Conservation (phyloP, 2,888 invertebrate genomes). For the Hypsopygia costalis region DNA sequence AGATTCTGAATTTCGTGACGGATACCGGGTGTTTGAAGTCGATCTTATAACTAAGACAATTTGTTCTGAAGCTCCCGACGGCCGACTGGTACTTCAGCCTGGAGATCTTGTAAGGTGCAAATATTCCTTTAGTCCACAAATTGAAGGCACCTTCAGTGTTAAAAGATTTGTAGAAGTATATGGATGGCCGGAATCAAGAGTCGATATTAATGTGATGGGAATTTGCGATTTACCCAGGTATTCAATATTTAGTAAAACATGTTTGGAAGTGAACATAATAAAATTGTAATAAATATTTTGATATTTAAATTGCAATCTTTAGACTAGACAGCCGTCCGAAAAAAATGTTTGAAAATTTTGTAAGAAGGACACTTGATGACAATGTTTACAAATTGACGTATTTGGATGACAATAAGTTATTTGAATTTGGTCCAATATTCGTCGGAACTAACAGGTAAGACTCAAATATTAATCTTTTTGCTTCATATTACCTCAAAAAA, state of each 20-base stretch:
- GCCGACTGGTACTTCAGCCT: conserved; percentile 53
- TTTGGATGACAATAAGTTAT: conserved; percentile 63
- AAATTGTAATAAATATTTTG: no score
- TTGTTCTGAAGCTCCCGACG: conserved; percentile 32
- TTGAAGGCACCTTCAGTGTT: conserved; percentile 57
- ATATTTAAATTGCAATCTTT: not conserved
- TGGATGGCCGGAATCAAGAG: conserved; percentile 69
- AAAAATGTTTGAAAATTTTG: conserved; percentile 70
- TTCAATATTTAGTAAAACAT: not conserved
- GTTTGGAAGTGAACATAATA: no score
- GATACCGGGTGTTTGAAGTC: no score
- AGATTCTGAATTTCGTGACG: no score
- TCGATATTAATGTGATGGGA: conserved; percentile 50
- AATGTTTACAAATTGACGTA: conserved; percentile 61
- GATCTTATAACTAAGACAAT: no score
- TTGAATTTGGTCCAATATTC: conserved; percentile 72
- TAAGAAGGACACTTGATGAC: conserved; percentile 55
- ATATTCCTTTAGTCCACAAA: conserved; percentile 62
- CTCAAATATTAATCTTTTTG: not conserved
- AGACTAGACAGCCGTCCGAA: conserved; percentile 70
- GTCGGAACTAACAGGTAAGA: conserved; percentile 50
- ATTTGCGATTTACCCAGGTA: conserved; percentile 71
- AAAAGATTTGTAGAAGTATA: conserved; percentile 65
- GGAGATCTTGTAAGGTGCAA: conserved; percentile 68
- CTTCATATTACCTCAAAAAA: no score